phyloP scores from a whole-genome alignment of 2,888 invertebrate genomes.

The Buathra laborator region DNA sequence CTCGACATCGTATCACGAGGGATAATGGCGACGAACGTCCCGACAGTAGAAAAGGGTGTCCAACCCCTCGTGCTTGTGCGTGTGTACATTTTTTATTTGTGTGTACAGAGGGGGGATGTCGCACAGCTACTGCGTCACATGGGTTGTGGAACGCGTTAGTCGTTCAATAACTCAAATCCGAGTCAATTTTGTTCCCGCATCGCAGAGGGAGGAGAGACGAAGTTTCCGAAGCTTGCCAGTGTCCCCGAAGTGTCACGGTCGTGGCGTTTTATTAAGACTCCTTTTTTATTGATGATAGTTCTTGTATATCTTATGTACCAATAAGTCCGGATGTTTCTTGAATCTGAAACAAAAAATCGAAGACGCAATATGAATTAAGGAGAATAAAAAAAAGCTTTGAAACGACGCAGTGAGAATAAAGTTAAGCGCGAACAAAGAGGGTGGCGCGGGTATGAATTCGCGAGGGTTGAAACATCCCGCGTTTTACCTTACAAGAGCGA shows the following conservation, averaged over 20 bases:
- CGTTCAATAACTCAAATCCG: constrained; percentile 83
- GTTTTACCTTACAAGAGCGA: constrained; percentile 54
- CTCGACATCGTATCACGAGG: constrained; percentile 64
- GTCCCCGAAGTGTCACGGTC: constrained; percentile 58
- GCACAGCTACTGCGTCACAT: constrained; percentile 51
- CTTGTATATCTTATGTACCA: not conserved
- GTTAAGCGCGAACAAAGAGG: constrained; percentile 75
- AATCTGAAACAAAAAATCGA: constrained; percentile 35
- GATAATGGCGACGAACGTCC: constrained; percentile 78
- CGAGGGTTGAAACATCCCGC: constrained; percentile 61
- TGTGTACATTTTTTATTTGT: constrained; percentile 34
- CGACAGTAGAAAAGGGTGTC: constrained; percentile 56
- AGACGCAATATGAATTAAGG: constrained; percentile 83
- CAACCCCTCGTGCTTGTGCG: constrained; percentile 34
- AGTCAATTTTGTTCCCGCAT: constrained; percentile 81
- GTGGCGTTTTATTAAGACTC: constrained; percentile 76
- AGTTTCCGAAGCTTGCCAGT: constrained; percentile 74
- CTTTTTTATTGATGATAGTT: constrained; percentile 14
- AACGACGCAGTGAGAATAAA: constrained; percentile 84
- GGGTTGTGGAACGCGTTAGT: constrained; percentile 70
- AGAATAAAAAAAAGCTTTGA: constrained; percentile 84
- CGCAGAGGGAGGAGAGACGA: constrained; percentile 72
- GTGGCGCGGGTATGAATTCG: constrained; percentile 60
- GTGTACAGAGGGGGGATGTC: constrained; percentile 67
- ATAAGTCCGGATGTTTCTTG: not conserved